Evolutionary conservation across 2,113 vertebrate species (phyloP), one percentile per base, ranked within the genome.

Genomic region (Vulpes vulpes): DNA sequence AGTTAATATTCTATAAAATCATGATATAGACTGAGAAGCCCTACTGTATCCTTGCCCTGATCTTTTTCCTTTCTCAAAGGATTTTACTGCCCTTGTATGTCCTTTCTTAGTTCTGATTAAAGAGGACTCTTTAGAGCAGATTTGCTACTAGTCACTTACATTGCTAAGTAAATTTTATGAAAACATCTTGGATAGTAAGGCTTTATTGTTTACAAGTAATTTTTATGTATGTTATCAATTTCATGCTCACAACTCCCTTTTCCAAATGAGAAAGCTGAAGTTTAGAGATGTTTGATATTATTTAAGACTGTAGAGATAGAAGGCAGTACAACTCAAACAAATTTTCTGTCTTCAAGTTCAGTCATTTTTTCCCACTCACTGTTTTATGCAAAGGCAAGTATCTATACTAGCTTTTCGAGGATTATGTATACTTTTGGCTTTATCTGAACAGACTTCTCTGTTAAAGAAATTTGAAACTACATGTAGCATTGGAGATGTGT

Each of bases 1-100:
- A 96, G 12, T 93, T 92, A 92, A 49, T 86, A 86, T 89, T 93
- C 88, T 78, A 11, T 71, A 83, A n/a, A 92, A 83, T 83, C 35
- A 89, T 78, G 82, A 35, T 91, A 55, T 12, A 96, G 51, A 83
- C 11, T 53, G 62, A 85, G 49, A 87, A 30, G 95, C 55, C 4
- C 59, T 22, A 55, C 2, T 89, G 20, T 89, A 20, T 92, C 12
- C 59, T 94, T 85, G 71, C 62, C 60, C 78, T 85, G 32, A 64
- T 64, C 22, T 92, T 86, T 82, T 91, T 53, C 59, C 81, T 94
- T 78, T 38, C 88, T 71, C 86, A 43, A 11, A 90, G 57, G 25
- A 69, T 76, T 90, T 97, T 90, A 94, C 12, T 95, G 53, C 32
- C 22, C 10, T 88, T 76, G 2, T 19, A 2, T 84, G 4, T 11